Percentiles rank a stretch among this genome's conserved stretches.
These are phyloP conservation scores for Sprattus sprattus DNA, from an alignment of 2,113 vertebrate species.

Conservation along the genomic window DNA sequence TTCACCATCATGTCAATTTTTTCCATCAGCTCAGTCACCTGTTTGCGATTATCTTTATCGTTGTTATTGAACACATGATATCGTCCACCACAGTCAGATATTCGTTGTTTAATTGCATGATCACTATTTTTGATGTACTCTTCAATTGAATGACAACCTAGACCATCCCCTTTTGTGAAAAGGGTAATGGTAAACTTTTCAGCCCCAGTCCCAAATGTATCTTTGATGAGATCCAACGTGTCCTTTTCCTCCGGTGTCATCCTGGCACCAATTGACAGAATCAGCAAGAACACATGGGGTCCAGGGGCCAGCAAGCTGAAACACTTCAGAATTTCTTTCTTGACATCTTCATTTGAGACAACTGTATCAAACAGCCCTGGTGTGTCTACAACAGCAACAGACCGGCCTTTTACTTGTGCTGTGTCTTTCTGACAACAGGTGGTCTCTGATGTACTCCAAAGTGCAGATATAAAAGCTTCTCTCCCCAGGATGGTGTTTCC, in stretches of 20 bases:
- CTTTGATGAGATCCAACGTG: neutral
- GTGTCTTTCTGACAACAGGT: neutral
- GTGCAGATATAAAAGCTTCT: neutral
- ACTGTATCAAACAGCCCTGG: neutral
- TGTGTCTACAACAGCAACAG: constrained; percentile 1
- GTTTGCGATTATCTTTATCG: neutral
- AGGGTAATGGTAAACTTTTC: neutral
- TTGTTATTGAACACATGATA: neutral
- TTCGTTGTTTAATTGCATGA: neutral
- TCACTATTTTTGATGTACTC: neutral
- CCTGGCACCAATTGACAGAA: neutral
- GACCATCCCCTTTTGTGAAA: neutral
- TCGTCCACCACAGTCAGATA: neutral
- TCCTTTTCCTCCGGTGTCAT: neutral
- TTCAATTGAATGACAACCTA: neutral
- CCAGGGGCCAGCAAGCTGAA: neutral
- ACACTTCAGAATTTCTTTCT: neutral
- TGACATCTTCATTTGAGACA: neutral
- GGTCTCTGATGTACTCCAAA: neutral
- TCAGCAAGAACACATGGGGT: neutral
- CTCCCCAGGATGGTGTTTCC: neutral
- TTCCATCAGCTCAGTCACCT: neutral
- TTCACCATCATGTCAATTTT: neutral
- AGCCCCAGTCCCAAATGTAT: neutral
- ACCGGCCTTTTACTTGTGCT: neutral